Conservation (phyloP, 1,140 invertebrate genomes). For the Lucilia cuprina region DNA sequence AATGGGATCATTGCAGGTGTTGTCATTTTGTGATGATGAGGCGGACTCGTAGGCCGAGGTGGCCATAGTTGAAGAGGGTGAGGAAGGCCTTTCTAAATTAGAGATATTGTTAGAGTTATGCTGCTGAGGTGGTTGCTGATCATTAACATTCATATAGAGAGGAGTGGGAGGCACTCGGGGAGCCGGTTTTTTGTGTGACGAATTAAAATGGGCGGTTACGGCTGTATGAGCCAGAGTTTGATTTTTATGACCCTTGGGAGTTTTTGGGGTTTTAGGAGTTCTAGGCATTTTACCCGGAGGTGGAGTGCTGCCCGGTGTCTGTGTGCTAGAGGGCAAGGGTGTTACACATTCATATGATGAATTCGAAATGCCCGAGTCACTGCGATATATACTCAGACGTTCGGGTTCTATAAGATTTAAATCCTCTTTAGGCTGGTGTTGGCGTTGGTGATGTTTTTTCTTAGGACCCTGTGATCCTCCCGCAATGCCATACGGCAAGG, state of each 20-base stretch:
- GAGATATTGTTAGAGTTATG: neutral
- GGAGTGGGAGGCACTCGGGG: conserved; percentile 37
- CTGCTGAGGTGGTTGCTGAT: conserved; percentile 43
- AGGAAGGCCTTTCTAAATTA: conserved; percentile 40
- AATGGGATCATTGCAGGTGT: conserved; percentile 44
- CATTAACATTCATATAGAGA: conserved; percentile 51
- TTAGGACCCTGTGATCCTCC: conserved; percentile 41
- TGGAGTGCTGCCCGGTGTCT: neutral
- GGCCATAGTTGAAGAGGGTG: conserved; percentile 39
- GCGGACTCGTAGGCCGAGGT: conserved; percentile 52
- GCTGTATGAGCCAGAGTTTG: conserved; percentile 5
- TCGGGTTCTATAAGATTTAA: conserved; percentile 56
- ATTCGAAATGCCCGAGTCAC: conserved; percentile 62
- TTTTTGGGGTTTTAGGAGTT: conserved; percentile 21
- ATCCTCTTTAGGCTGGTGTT: conserved; percentile 57
- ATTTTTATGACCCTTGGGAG: conserved; percentile 16
- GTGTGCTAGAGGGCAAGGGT: conserved; percentile 38
- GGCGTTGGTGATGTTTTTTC: conserved; percentile 58
- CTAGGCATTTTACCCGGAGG: conserved; percentile 23
- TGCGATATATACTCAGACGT: conserved; percentile 58
- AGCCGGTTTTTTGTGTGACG: conserved; percentile 34
- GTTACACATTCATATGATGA: conserved; percentile 58
- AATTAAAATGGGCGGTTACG: conserved; percentile 3
- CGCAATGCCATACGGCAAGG: conserved; percentile 41
- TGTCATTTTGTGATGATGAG: conserved; percentile 43